Base-by-base conservation (phyloP, 1,140 invertebrate species). In the Dolichoris vasculosae region DNA sequence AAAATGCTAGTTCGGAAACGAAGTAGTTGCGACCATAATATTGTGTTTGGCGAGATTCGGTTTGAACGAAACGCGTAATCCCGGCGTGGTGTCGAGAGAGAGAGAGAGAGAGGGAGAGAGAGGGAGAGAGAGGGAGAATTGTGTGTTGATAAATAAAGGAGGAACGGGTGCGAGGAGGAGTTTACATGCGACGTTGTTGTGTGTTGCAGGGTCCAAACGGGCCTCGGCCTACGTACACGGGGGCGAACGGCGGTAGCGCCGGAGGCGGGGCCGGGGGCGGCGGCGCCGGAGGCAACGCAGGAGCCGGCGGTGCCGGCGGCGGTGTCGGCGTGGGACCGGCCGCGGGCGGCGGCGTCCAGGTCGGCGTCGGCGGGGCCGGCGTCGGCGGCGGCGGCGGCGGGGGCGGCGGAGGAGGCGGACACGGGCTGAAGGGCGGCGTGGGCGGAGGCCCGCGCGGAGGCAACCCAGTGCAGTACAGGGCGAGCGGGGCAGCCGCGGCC, bases 221-320 rank as follows among this genome's bases (percentile, higher is more conserved):
- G 82, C 93, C 93, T 83, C 89, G 93, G 87, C 93, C 92, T 85
- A 89, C 91, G 32, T 94, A 93, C 87, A 89, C 92, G 76, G 93
- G 93, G 84, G 92, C 92, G 35, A 93, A 93, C 88, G 93, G 93
- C 82, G 92, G 92, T 59, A 93, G 90, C 86, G 92, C 91, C 81
- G 92, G 91, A 48, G 89, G 89, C 86, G 90, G 90, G 32, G 91
- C 90, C 51, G 91, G 89, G 73, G 91, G 89, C 48, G 90, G 91
- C 77, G 88, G 86, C 64, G 89, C 87, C 32, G 89, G 89, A 15
- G 89, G 84, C 26, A 89, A 88, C 15, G 89, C 83, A 32, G 89
- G 87, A 38, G 88, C 86, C 71, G 87, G 85, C 38, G 87, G 88
- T 6, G 86, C 48, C 23, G 69, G 69, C 75, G 87, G 43, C 38